A percentile compares a stretch with the other conserved stretches of the same genome.
phyloP scores from a whole-genome alignment of 1,140 invertebrate genomes.

The Melanaphis sacchari region DNA sequence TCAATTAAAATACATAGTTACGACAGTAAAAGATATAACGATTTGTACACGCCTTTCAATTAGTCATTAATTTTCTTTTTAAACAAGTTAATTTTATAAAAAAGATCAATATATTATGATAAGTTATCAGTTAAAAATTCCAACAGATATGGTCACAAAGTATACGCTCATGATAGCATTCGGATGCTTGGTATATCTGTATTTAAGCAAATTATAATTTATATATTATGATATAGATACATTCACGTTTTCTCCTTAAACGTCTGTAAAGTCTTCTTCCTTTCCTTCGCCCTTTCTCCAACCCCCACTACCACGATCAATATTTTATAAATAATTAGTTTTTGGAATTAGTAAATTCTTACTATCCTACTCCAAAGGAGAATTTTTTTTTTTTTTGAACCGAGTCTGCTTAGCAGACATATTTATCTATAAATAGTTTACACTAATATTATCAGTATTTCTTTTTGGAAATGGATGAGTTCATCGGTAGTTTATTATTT shows the following conservation, averaged over 20 bases:
- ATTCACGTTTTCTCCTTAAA: background rate
- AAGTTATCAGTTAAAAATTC: background rate
- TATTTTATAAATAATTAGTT: no score
- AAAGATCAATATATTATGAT: background rate
- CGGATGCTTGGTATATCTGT: background rate
- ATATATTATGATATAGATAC: background rate
- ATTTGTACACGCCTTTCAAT: background rate
- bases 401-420: no score
- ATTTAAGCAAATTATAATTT: background rate
- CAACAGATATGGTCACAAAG: background rate
- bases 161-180: background rate
- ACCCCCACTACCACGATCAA: no score
- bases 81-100: background rate
- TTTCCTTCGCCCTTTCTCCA: no score
- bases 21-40: background rate
- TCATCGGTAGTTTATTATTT: background rate
- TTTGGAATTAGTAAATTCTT: no score
- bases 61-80: background rate
- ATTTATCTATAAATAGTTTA: no score
- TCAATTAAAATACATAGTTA: background rate
- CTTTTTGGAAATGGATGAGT: no score
- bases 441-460: no score
- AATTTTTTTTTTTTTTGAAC: no score
- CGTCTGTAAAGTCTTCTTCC: background rate
- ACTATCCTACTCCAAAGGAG: no score